A percentile compares a stretch with the other conserved stretches of the same genome.
These are phyloP conservation scores for Talpa occidentalis DNA, from an alignment of 2,113 vertebrate genomes.

Conservation along the genomic window DNA sequence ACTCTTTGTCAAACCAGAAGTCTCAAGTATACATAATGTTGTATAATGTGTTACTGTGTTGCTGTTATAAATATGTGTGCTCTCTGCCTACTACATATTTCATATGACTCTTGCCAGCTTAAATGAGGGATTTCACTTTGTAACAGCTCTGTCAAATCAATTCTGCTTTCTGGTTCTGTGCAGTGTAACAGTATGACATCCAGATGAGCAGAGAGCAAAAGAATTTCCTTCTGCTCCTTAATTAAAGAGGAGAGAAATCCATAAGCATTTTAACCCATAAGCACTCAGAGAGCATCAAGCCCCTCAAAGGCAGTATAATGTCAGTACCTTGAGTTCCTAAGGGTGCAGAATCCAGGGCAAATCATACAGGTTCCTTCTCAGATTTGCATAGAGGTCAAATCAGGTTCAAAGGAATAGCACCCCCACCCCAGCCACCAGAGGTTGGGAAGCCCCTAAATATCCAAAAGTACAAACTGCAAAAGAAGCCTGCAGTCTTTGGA, in stretches of 20 bases:
- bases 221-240: constrained; percentile 30
- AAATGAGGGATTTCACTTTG: constrained; percentile 16
- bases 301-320: constrained; percentile 1
- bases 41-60: background rate
- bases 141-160: constrained; percentile 26
- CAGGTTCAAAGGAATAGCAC: background rate
- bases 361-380: background rate
- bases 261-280: background rate
- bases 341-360: background rate
- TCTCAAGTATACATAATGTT: background rate
- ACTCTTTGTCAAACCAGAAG: background rate
- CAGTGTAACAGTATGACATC: background rate
- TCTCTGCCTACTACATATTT: constrained; percentile 17
- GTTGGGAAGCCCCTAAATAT: background rate
- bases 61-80: background rate
- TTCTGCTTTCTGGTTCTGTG: constrained; percentile 26
- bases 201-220: constrained; percentile 24
- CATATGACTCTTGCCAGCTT: constrained; percentile 18
- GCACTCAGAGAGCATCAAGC: background rate
- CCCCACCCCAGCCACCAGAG: background rate
- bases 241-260: background rate
- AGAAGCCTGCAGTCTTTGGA: background rate
- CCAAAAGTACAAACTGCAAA: background rate
- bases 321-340: background rate
- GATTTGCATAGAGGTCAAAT: background rate